Evolutionary conservation across 64 coral and sea anemone species (phyloP).

Genomic region (Catalaphyllia jardinei): DNA sequence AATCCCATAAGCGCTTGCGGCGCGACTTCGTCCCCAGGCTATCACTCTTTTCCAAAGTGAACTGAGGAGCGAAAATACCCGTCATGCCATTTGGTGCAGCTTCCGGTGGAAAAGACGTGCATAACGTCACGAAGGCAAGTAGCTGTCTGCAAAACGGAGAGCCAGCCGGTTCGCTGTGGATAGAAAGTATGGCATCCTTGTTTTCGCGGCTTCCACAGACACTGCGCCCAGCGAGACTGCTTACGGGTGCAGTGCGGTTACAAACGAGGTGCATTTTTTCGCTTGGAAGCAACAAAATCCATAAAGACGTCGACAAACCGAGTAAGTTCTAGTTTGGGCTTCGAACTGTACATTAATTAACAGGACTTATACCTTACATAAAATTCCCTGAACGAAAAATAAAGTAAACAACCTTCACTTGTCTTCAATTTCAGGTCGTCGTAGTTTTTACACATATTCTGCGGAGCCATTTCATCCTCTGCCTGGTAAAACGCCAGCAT

Average conservation of each 20-base stretch:
- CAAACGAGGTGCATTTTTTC: background rate
- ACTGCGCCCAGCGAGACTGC: background rate
- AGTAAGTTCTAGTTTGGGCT: background rate
- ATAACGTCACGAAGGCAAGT: background rate
- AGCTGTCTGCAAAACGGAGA: background rate
- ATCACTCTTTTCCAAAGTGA: too few relatives aligned
- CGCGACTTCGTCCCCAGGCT: too few relatives aligned
- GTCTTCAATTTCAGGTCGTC: slow-evolving; percentile 22
- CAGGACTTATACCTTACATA: too few relatives aligned
- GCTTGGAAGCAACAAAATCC: background rate
- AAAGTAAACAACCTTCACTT: background rate
- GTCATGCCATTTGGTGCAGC: background rate
- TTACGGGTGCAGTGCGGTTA: background rate
- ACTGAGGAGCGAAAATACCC: too few relatives aligned
- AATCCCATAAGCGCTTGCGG: too few relatives aligned
- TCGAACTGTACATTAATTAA: background rate
- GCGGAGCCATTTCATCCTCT: slow-evolving; percentile 84
- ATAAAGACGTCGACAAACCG: background rate
- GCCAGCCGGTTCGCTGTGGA: background rate
- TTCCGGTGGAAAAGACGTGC: background rate
- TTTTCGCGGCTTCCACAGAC: slow-evolving; percentile 12
- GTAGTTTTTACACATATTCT: slow-evolving; percentile 76
- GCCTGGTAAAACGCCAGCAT: slow-evolving; percentile 74
- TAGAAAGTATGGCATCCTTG: slow-evolving; percentile 3
- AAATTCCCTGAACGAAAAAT: too few relatives aligned